phyloP scores from a whole-genome alignment of 2,113 vertebrate species.

The Morphnarchus princeps region DNA sequence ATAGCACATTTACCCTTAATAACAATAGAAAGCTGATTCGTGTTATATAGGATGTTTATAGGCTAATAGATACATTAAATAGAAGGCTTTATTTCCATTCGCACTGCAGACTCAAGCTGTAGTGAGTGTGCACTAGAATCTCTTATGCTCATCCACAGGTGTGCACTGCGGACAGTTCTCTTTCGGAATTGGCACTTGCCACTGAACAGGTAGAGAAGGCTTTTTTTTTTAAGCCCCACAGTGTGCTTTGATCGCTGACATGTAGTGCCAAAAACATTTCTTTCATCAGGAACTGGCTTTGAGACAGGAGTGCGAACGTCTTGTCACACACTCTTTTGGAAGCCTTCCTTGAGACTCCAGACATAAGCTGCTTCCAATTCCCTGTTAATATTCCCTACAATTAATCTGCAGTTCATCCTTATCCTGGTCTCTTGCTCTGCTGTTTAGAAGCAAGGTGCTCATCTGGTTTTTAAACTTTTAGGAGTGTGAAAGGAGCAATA shows the following conservation, averaged over 20 bases:
- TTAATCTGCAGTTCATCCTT: not conserved
- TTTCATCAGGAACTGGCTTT: not conserved
- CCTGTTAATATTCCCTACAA: not conserved
- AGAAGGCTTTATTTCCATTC: not conserved
- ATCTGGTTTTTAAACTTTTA: not conserved
- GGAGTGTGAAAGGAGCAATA: not conserved
- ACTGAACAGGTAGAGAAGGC: not conserved
- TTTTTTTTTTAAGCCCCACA: not conserved
- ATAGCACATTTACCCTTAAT: not conserved
- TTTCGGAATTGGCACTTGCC: not conserved
- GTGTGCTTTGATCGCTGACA: not conserved
- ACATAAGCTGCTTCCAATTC: not conserved
- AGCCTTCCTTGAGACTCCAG: not conserved
- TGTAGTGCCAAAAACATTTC: rapidly evolving
- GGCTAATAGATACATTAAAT: not conserved
- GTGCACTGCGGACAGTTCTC: rapidly evolving
- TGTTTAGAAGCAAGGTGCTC: not conserved
- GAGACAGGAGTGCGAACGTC: not conserved
- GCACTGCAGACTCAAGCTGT: not conserved
- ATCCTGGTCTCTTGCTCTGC: rapidly evolving
- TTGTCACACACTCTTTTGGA: not conserved
- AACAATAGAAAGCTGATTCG: not conserved
- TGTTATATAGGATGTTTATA: not conserved
- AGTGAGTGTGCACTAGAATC: too few relatives aligned
- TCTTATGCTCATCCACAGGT: rapidly evolving